Base-by-base conservation (phyloP, 2,888 invertebrate species). In the Zootermopsis nevadensis region DNA sequence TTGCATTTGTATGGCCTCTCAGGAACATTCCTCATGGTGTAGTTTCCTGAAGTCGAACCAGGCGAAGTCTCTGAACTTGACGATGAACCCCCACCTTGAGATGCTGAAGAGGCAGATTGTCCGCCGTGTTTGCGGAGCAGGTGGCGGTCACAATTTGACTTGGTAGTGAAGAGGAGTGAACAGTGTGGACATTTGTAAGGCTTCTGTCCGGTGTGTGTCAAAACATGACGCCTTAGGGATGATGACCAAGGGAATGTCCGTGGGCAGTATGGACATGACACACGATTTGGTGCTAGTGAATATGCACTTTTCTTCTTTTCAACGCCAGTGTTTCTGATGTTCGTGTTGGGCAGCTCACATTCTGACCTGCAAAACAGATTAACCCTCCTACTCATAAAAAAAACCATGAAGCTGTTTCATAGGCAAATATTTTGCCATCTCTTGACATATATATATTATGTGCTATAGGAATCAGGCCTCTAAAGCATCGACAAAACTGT, bases 191-290 rank as follows among this genome's bases (percentile, higher is more conserved):
- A 99, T 88, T 98, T 97, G 91, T 95, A 99, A 0, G 99, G 99
- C 88, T 99, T 99, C 88, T 98, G 98, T 2, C 91, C 98, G 0
- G 98, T 99, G 89, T 99, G 99, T 0, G 99, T 99, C 10, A 97
- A 90, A 60, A 99, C 96, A 89, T 99, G 99, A 19, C 99, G 93
- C n/a, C 98, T 94, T 38, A 99, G 91, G 0, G 98, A 98, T 42
- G 98, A 98, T 0, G 97, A 96, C 99, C 99, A 99, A 0, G 99
- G 98, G 89, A 99, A 99, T 88, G 97, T 97, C 67, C 98, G 93
- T 87, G 95, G 94, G 89, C 99, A 99, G 88, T 96, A 98, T 0
- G 97, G 97, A 87, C 99, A 99, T 77, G 95, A 94, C 0, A 98
- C 97, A 35, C 98, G 93, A 89, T 98, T 98, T 0, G 98, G 98